Evolutionary conservation across 2,888 invertebrate species (phyloP).

Genomic region (Lissocephala sabroskyi): DNA sequence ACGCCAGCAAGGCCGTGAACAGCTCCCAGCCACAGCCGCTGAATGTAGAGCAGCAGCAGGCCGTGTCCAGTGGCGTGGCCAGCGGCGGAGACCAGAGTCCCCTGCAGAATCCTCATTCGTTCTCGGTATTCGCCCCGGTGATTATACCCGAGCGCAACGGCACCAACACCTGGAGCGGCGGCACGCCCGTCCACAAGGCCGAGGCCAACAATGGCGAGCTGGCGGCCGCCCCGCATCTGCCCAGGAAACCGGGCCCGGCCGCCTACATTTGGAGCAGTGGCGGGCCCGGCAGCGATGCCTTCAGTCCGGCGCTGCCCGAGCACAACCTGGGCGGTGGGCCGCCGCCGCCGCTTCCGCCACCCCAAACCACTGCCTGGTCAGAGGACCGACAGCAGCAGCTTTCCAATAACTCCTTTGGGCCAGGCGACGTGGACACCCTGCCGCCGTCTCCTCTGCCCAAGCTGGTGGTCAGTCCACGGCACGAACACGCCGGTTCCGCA

Average conservation of each 20-base stretch:
- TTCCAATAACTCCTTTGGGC: constrained; percentile 3
- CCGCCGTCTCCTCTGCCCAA: constrained; percentile 64
- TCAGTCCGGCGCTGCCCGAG: constrained; percentile 39
- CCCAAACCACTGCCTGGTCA: constrained; percentile 11
- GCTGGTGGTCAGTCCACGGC: constrained; percentile 66
- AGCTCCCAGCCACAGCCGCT: constrained; percentile 26
- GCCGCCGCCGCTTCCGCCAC: constrained; percentile 8
- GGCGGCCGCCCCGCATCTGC: constrained; percentile 50
- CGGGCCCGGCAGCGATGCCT: constrained; percentile 35
- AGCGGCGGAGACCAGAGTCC: constrained; percentile 48
- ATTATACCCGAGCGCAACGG: constrained; percentile 68
- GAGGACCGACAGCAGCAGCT: constrained; percentile 11
- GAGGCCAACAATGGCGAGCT: constrained; percentile 39
- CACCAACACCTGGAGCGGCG: constrained; percentile 38
- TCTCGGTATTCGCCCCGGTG: constrained; percentile 70
- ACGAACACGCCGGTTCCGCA: constrained; percentile 37
- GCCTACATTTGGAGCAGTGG: constrained; percentile 50
- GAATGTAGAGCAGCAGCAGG: constrained; percentile 55
- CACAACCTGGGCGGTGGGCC: constrained; percentile 15
- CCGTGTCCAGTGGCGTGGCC: constrained; percentile 14
- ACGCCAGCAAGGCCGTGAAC: constrained; percentile 52
- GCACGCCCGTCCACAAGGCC: constrained; percentile 31
- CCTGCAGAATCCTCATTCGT: constrained; percentile 58
- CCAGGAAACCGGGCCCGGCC: constrained; percentile 50
- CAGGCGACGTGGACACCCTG: constrained; percentile 23